A percentile compares a stretch with the other conserved stretches of the same genome.
Evolutionary conservation across 2,888 invertebrate genomes (phyloP).

Genomic region (Oxyscelio sp.): DNA sequence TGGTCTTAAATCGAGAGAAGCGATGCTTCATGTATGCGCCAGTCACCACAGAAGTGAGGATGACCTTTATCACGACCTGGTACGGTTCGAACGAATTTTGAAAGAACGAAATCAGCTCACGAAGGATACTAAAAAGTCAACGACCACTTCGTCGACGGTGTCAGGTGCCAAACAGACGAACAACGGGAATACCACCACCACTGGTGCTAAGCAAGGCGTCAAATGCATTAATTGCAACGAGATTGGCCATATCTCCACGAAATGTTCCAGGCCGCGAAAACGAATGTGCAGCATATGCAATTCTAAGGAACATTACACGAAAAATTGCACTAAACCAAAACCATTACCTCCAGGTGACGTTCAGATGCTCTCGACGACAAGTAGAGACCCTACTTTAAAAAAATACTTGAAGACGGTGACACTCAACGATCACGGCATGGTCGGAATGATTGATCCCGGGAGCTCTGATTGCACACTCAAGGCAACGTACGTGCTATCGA

Average conservation of each 20-base stretch:
- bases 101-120: not conserved
- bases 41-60: not conserved
- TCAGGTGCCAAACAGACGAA: not conserved
- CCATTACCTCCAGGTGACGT: not conserved
- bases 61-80: slow-evolving; percentile 15
- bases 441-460: slow-evolving; percentile 64
- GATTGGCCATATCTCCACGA: not conserved
- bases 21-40: not conserved
- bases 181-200: not conserved
- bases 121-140: not conserved
- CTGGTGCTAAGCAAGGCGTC: not conserved
- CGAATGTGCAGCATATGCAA: slow-evolving; percentile 41
- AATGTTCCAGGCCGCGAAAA: slow-evolving; percentile 13
- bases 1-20: not conserved
- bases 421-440: not conserved
- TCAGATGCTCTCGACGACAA: not conserved
- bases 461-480: slow-evolving; percentile 69
- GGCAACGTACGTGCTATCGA: slow-evolving; percentile 41
- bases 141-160: too few species aligned
- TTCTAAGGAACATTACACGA: slow-evolving; percentile 44
- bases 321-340: slow-evolving; percentile 50
- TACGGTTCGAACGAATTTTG: slow-evolving; percentile 9
- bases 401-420: slow-evolving; percentile 1
- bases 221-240: slow-evolving; percentile 35
- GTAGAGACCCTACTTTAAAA: not conserved